Evolutionary conservation across 64 coral and sea anemone genomes (phyloP).

Genomic region (Dendrophyllia cribrosa): DNA sequence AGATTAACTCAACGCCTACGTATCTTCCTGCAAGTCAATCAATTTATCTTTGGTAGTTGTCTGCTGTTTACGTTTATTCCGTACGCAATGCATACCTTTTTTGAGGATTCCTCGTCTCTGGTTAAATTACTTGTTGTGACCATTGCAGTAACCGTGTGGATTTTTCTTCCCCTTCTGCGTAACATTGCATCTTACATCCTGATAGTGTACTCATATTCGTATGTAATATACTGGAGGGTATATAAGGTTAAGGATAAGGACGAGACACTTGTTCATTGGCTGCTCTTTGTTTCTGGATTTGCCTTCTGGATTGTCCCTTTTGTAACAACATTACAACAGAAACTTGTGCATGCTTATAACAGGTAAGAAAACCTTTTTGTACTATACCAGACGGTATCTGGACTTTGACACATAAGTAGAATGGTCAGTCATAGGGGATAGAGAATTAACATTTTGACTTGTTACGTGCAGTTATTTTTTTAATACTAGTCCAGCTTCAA

Average conservation of each 20-base stretch:
- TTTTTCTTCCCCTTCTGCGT: conserved; percentile 66
- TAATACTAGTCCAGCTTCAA: too few species aligned
- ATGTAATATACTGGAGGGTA: background rate
- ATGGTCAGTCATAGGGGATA: too few species aligned
- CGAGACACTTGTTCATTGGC: background rate
- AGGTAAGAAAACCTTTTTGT: conserved; percentile 22
- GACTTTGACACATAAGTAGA: too few species aligned
- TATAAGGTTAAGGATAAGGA: background rate
- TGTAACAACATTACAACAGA: conserved; percentile 49
- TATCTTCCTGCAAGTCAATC: background rate
- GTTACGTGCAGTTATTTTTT: too few species aligned
- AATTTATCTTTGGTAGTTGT: conserved; percentile 19
- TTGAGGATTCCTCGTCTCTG: conserved; percentile 54
- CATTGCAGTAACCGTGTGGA: conserved; percentile 45
- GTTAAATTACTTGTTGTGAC: conserved; percentile 28
- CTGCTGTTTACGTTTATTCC: conserved; percentile 46
- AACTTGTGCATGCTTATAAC: conserved; percentile 56
- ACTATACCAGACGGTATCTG: too few species aligned
- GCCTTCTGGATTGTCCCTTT: conserved; percentile 56
- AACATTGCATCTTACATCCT: conserved; percentile 39
- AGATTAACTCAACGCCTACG: background rate
- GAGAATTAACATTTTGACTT: too few species aligned
- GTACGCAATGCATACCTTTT: conserved; percentile 66
- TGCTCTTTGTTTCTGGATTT: conserved; percentile 55
- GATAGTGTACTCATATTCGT: conserved; percentile 41